Evolutionary conservation across 2,797 vertebrate species (phyloP).

Genomic region (Nannoperca obscura): DNA sequence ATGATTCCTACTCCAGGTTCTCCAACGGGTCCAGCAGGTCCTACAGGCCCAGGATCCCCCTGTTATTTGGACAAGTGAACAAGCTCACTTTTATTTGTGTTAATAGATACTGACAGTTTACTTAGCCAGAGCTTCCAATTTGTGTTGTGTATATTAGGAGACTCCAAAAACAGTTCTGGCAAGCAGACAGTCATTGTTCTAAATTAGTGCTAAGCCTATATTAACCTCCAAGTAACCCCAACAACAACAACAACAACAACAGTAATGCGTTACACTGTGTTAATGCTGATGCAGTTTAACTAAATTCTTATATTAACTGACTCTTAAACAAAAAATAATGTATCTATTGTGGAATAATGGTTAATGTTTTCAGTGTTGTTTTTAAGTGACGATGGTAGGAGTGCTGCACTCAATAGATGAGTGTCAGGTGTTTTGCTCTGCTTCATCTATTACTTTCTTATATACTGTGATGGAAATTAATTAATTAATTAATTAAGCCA

Average conservation of each 20-base stretch:
- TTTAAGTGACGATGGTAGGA: not conserved
- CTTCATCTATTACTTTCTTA: too few relatives aligned
- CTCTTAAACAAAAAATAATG: too few relatives aligned
- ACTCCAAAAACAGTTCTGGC: not conserved
- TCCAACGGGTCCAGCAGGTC: conserved; percentile 84
- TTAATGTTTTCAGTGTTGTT: not conserved
- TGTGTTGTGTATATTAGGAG: not conserved
- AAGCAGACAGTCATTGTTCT: not conserved
- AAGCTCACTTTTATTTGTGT: not conserved
- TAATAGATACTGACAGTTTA: not conserved
- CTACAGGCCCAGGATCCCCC: conserved; percentile 87
- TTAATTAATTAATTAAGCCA: too few relatives aligned
- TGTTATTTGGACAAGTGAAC: conserved; percentile 53
- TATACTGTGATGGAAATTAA: too few relatives aligned
- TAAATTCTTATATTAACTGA: too few relatives aligned
- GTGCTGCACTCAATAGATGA: too few relatives aligned
- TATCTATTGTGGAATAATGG: not conserved
- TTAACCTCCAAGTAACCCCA: not conserved
- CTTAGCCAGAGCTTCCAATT: not conserved
- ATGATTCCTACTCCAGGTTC: conserved; percentile 85
- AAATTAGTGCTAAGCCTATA: not conserved
- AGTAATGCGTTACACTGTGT: too few relatives aligned
- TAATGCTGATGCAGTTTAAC: not conserved
- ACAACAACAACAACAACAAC: not conserved
- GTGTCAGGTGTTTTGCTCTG: too few relatives aligned